Percentiles rank a stretch among this genome's conserved stretches.
These are phyloP conservation scores for Pteronura brasiliensis DNA, from an alignment of 2,113 vertebrate genomes.

Conservation along the genomic window DNA sequence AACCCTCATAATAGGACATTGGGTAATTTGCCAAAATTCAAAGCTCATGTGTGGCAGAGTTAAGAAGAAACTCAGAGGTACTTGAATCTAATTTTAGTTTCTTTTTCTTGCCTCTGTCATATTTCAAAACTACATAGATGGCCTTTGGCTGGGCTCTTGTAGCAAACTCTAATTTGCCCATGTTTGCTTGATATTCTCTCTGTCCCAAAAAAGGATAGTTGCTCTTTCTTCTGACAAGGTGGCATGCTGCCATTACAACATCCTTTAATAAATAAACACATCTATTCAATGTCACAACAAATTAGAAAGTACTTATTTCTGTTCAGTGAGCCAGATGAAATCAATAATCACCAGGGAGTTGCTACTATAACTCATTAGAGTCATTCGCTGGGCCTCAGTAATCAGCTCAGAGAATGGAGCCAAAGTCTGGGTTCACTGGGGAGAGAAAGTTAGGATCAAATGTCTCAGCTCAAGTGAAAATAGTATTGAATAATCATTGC, in stretches of 20 bases:
- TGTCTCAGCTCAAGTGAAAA: conserved; percentile 46
- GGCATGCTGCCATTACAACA: conserved; percentile 20
- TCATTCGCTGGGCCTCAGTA: conserved; percentile 46
- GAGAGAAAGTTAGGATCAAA: conserved; percentile 47
- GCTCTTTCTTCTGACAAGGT: background rate
- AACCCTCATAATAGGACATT: background rate
- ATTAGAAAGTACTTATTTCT: conserved; percentile 77
- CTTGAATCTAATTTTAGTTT: background rate
- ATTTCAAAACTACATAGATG: background rate
- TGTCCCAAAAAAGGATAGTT: background rate
- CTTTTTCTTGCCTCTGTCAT: background rate
- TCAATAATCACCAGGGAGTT: conserved; percentile 69
- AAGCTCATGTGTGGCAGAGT: background rate
- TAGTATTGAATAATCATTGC: conserved; percentile 5
- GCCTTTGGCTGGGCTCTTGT: background rate
- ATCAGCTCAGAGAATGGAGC: conserved; percentile 33
- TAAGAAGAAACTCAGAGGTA: background rate
- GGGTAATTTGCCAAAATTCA: background rate
- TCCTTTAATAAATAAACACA: conserved; percentile 77
- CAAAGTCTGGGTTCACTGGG: background rate
- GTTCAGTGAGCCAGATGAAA: conserved; percentile 73
- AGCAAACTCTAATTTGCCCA: background rate
- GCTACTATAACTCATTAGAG: conserved; percentile 60
- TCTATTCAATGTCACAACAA: conserved; percentile 74
- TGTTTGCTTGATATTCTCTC: background rate